phyloP scores from a whole-genome alignment of 1,140 invertebrate genomes.

The Drosophila nannoptera region DNA sequence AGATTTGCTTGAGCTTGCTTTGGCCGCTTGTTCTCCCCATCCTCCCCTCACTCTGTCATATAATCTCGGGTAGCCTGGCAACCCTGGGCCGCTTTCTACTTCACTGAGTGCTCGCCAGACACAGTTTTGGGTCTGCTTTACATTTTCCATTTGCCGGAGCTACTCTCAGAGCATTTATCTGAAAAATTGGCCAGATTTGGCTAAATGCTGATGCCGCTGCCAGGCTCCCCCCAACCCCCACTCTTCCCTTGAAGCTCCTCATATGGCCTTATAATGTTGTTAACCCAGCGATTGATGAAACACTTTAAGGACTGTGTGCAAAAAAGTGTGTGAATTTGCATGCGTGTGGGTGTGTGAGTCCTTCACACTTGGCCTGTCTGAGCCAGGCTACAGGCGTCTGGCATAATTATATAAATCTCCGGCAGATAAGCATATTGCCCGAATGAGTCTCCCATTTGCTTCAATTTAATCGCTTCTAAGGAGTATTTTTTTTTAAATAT shows the following conservation, averaged over 20 bases:
- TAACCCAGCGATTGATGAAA: slow-evolving; percentile 35
- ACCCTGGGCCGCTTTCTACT: too few relatives aligned
- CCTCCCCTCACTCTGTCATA: too few relatives aligned
- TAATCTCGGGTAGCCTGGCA: too few relatives aligned
- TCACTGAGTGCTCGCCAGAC: too few relatives aligned
- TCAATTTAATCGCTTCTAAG: too few relatives aligned
- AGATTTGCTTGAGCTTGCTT: too few relatives aligned
- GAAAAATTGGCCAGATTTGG: slow-evolving; percentile 48
- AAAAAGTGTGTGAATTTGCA: too few relatives aligned
- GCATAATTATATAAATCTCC: slow-evolving; percentile 34
- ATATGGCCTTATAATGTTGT: slow-evolving; percentile 30
- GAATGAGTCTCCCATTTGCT: too few relatives aligned
- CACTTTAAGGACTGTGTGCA: slow-evolving; percentile 15
- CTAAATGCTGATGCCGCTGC: slow-evolving; percentile 36
- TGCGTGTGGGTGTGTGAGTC: slow-evolving; percentile 2
- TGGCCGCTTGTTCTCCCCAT: too few relatives aligned
- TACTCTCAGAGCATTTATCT: slow-evolving; percentile 34
- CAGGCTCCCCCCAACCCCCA: slow-evolving; percentile 4
- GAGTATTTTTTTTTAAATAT: too few relatives aligned
- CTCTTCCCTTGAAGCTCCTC: background rate
- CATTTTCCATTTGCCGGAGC: slow-evolving; percentile 7
- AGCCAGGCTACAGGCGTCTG: slow-evolving; percentile 1
- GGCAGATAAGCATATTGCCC: background rate
- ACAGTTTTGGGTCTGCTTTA: background rate
- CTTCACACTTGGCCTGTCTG: slow-evolving; percentile 11